Evolutionary conservation across 2,113 vertebrate genomes (phyloP), one percentile per base, ranked within the genome.

Genomic region (Macroglossus sobrinus): DNA sequence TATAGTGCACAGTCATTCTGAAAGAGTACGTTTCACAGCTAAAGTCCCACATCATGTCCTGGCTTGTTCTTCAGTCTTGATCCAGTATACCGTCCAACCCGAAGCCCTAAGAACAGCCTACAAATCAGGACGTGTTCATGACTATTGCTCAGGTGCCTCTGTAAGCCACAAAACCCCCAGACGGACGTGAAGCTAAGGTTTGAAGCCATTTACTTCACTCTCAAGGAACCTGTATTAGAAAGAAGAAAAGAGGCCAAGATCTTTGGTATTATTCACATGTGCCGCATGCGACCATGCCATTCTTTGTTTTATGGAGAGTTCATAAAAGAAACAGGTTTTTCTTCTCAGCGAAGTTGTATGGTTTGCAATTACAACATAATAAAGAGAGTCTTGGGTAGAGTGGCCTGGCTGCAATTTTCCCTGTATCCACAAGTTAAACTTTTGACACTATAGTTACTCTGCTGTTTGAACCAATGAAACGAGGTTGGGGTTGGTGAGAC

Each of bases 361-460:
- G 11, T 79, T 81, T 82, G 28, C 12, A 10, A 78, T 94, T 66
- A 47, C 21, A 66, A 43, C 38, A 82, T 45, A 86, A 85, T 90
- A 95, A 91, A 93, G 10, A 38, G 45, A 76, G 43, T n/a, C 30
- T 55, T 50, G 45, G 40, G 1, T 21, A 18, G 28, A 33, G 16
- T 0, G 8, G 43, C 24, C 35, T 55, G 61, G 47, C 76, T 76
- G 74, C 21, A 50, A 35, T 71, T 50, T 43, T 86, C 57, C 74
- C 68, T 69, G 50, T 72, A 38, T 64, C 43, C n/a, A 18, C 21
- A 33, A 66, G 93, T 57, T 94, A 92, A 95, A 96, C 90, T 90
- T 97, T 89, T 92, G 84, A 88, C 93, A 92, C 93, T 40, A 18
- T 79, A n/a, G 53, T 91, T 76, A 84, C 57, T 9, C 63, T 61